Evolutionary conservation across 2,797 vertebrate genomes (phyloP).

Genomic region (Antrozous pallidus): DNA sequence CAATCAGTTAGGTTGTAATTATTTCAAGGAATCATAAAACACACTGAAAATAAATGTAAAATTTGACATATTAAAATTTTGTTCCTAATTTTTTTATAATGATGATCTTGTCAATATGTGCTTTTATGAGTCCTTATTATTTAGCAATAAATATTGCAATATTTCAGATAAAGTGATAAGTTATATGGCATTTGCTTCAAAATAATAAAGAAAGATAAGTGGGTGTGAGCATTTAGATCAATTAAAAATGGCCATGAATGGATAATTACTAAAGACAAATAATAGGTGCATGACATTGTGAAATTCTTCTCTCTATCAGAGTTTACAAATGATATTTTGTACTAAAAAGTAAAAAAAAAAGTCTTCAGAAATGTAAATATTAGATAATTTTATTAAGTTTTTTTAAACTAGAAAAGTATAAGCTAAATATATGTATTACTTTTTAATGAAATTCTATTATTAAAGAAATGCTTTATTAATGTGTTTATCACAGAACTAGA

Average conservation of each 20-base stretch:
- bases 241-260: not conserved
- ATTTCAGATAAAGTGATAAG: not conserved
- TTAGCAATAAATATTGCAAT: not conserved
- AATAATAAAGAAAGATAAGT: not conserved
- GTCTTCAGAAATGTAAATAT: not conserved
- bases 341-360: not conserved
- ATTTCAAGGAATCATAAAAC: not conserved
- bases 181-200: not conserved
- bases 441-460: not conserved
- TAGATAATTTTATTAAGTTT: not conserved
- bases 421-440: not conserved
- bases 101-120: not conserved
- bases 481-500: not conserved
- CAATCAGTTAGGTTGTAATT: not conserved
- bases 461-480: not conserved
- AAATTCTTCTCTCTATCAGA: not conserved
- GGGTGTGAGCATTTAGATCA: not conserved
- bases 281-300: accelerated
- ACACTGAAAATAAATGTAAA: not conserved
- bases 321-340: not conserved
- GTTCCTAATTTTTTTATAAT: not conserved
- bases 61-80: not conserved
- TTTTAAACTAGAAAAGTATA: not conserved
- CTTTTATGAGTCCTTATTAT: not conserved
- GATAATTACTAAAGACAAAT: not conserved